Base-by-base conservation (phyloP, 1,140 invertebrate species). In the Neomicropteryx cornuta region DNA sequence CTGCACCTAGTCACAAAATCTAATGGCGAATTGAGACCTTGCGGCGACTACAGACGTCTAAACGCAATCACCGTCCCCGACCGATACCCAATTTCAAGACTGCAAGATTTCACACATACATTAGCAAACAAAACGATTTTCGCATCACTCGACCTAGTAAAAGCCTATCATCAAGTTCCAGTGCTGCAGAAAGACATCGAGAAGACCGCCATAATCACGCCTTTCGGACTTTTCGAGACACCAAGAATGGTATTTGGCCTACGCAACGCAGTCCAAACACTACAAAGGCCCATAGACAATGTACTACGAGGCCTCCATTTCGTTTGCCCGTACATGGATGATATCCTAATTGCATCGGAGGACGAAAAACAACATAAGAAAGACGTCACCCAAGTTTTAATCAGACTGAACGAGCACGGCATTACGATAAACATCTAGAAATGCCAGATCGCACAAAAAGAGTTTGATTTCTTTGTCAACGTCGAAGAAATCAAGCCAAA, bases 271-370 rank as follows among this genome's bases (percentile, higher is more conserved):
- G 50, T 42, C 0, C 51, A 60, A 39, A 52, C 47, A 0, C 73
- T 70, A 39, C 63, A 71, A 44, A 40, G 71, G 2, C 56, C 66
- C 6, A 66, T 74, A 39, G 50, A 68, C 48, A 21, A 51, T 14
- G 44, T 62, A 4, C 40, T 62, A 4, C 36, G 52, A 18, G 57
- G 47, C 4, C 44, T 60, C 2, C 43, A 50, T n/a, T 62, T 53
- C 34, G 35, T 20, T 5, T 55, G 39, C 24, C 42, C 52, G 0
- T 76, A 71, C 43, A 41, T 77, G 2, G 73, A 76, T 42, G 72
- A 76, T 43, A 58, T 78, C 10, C 46, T 74, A 0, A 47, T 75
- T 4, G 62, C 52, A 20, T 61, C 55, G 0, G 35, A 37, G 19
- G 40, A 39, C 28, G 33, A 40, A 19, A 41, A 52, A 23, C 46